Conservation (phyloP, 1,140 invertebrate genomes). For the Drosophila truncata region DNA sequence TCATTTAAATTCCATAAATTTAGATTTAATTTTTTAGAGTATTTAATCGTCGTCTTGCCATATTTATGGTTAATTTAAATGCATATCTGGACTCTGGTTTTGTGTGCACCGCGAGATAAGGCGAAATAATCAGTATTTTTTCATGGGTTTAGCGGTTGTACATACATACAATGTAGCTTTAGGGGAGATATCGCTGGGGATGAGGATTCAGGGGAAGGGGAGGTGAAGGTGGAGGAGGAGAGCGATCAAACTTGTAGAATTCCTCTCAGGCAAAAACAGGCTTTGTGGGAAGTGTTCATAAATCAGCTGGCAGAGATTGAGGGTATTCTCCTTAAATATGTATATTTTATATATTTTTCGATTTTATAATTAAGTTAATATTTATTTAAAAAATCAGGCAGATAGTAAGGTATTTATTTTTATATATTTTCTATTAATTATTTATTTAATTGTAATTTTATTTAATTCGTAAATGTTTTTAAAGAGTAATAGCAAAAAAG, state of each 20-base stretch:
- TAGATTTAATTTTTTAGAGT: neutral
- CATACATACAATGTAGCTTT: neutral
- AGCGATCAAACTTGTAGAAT: neutral
- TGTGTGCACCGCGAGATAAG: constrained; percentile 23
- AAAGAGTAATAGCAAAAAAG: too few relatives aligned
- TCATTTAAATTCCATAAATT: neutral
- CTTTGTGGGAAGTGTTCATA: neutral
- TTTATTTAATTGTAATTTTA: neutral
- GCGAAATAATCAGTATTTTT: constrained; percentile 13
- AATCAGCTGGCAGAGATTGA: neutral
- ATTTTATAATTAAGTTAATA: neutral
- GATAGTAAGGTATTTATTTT: neutral
- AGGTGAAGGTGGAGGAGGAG: neutral
- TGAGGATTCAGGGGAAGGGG: neutral
- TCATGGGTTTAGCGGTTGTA: neutral
- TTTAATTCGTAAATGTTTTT: too few relatives aligned
- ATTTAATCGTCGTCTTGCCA: neutral
- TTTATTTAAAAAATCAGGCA: neutral
- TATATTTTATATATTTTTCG: neutral
- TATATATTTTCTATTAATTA: neutral
- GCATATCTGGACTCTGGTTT: constrained; percentile 1
- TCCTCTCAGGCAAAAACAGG: neutral
- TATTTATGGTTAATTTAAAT: neutral
- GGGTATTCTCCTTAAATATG: neutral
- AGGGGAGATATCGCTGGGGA: neutral